Evolutionary conservation across 2,113 vertebrate species (phyloP), one percentile per base, ranked within the genome.

Genomic region (Ammodytes marinus): DNA sequence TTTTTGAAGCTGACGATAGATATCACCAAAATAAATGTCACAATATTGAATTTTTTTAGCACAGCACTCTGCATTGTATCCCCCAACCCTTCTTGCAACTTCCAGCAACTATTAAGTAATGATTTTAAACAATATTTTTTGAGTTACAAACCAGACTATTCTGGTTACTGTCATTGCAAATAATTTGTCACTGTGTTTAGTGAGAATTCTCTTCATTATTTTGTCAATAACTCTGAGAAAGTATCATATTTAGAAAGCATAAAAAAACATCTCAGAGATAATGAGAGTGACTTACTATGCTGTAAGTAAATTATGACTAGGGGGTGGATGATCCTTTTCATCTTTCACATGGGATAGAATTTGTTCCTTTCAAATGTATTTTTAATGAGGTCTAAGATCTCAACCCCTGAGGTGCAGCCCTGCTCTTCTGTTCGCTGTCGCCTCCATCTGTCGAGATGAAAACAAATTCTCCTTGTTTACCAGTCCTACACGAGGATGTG

Each of bases 361-460:
- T 8, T 61, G 83, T 79, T 82, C 60, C n/a, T 27, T 82, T 84
- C 54, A 52, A 69, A 79, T 61, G 77, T 35, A 46, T 74, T 87
- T 88, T 85, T 90, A 88, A 90, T 83, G 80, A 88, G 68, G 70
- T 84, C 82, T 91, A 79, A 88, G 84, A 88, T 89, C 70, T 83
- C 79, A 79, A 84, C 64, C 77, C 85, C 84, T 42, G 81, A 77
- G 74, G 87, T 81, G 66, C 77, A 69, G 76, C 77, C 67, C 6
- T 43, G 74, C 81, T 83, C 71, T 74, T 71, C 67, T 67, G 54
- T 47, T 84, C 27, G 77, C 81, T 61, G 72, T 72, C 67, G 53
- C 77, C 74, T 87, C 80, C 83, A 80, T 92, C 86, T 90, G 83
- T 84, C 42, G 66, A 85, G 72, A 91, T 69, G 80, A 88, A 86